Evolutionary conservation across 2,888 invertebrate species (phyloP).

Genomic region (Diarsia mendica): DNA sequence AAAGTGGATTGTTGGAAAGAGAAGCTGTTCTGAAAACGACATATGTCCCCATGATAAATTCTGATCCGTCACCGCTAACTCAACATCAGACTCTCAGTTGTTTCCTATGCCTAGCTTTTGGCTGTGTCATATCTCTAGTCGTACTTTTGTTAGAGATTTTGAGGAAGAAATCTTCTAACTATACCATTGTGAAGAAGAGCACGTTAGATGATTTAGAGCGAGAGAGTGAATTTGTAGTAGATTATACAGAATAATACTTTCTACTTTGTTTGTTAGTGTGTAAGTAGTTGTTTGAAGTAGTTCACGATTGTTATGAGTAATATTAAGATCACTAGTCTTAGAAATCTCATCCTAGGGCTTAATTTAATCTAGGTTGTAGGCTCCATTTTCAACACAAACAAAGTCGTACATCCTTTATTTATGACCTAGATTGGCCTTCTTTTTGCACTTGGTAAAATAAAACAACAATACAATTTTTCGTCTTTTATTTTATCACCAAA

Average conservation of each 20-base stretch:
- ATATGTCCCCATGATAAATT: conserved; percentile 59
- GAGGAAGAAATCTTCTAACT: conserved; percentile 62
- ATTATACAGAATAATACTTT: conserved; percentile 32
- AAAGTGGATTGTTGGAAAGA: conserved; percentile 78
- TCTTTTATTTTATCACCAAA: conserved; percentile 68
- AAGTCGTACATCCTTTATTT: conserved; percentile 16
- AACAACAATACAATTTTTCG: conserved; percentile 47
- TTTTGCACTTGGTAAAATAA: conserved; percentile 37
- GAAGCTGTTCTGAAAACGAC: conserved; percentile 68
- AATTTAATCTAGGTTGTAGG: conserved; percentile 21
- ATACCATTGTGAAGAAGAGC: conserved; percentile 62
- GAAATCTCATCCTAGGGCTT: neutral
- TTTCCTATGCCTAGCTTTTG: conserved; percentile 75
- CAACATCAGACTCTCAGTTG: conserved; percentile 77
- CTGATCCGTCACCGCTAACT: conserved; percentile 77
- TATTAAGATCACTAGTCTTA: neutral
- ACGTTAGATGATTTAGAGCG: conserved; percentile 25
- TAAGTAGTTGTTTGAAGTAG: neutral
- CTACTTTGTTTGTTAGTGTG: neutral
- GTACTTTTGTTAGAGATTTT: conserved; percentile 77
- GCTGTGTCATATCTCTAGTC: conserved; percentile 71
- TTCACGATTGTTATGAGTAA: neutral
- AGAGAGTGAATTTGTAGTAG: neutral
- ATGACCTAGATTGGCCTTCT: conserved; percentile 13
- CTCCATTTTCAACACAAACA: conserved; percentile 42